Evolutionary conservation across 2,888 invertebrate species (phyloP).

Genomic region (Hydroisotoma schaefferi): DNA sequence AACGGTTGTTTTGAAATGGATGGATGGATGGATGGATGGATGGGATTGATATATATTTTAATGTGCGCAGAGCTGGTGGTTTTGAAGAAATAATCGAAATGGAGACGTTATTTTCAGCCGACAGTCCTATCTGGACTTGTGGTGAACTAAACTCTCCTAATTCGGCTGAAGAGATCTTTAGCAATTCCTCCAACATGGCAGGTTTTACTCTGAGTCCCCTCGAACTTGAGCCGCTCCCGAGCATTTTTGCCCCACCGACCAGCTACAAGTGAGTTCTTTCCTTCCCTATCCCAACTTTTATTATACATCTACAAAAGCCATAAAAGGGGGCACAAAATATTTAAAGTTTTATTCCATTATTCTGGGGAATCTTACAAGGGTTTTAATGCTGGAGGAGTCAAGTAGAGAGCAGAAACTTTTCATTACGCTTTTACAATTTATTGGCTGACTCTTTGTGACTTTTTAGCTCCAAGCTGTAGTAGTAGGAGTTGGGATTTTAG

Average conservation of each 20-base stretch:
- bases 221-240: constrained; percentile 81
- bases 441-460: too few species aligned
- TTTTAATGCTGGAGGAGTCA: too few species aligned
- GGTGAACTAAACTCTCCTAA: constrained; percentile 47
- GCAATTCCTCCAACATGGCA: constrained; percentile 70
- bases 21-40: constrained; percentile 20
- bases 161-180: constrained; percentile 45
- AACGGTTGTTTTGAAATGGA: neutral
- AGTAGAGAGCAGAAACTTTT: too few species aligned
- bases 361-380: too few species aligned
- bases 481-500: too few species aligned
- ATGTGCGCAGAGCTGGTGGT: constrained; percentile 41
- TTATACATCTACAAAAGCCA: neutral
- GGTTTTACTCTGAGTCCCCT: constrained; percentile 77
- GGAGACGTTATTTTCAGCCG: constrained; percentile 47
- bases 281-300: neutral
- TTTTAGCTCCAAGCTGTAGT: too few species aligned
- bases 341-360: neutral
- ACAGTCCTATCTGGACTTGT: constrained; percentile 48
- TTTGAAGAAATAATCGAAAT: constrained; percentile 31
- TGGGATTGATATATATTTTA: constrained; percentile 17
- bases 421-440: too few species aligned
- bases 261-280: constrained; percentile 49
- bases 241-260: constrained; percentile 64
- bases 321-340: neutral